Evolutionary conservation across 2,888 invertebrate genomes (phyloP).

Genomic region (Lasioglossum morio): DNA sequence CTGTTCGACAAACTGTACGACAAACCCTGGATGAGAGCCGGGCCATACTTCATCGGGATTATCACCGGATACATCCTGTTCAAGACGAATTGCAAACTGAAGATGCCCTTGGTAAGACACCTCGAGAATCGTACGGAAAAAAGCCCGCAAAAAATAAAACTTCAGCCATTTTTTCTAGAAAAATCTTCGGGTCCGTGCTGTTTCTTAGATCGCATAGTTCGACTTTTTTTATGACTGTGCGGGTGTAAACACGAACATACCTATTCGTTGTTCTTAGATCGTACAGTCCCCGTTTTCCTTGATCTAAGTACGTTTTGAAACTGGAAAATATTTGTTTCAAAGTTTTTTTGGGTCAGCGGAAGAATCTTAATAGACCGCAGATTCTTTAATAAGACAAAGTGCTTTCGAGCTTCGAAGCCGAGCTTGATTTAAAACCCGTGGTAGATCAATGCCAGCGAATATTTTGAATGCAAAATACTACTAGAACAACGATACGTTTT

Average conservation of each 20-base stretch:
- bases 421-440: background rate
- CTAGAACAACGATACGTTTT: background rate
- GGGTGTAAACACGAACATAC: too few relatives aligned
- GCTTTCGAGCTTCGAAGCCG: background rate
- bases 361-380: background rate
- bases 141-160: too few relatives aligned
- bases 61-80: slow-evolving; percentile 90
- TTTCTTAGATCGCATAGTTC: too few relatives aligned
- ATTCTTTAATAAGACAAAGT: background rate
- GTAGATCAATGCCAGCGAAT: background rate
- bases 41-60: slow-evolving; percentile 93
- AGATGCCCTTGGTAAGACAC: slow-evolving; percentile 77
- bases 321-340: background rate
- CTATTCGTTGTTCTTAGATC: too few relatives aligned
- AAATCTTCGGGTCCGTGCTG: too few relatives aligned
- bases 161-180: too few relatives aligned
- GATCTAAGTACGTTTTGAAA: too few relatives aligned
- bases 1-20: slow-evolving; percentile 93
- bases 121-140: too few relatives aligned
- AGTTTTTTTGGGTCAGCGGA: background rate
- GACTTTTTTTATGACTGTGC: too few relatives aligned
- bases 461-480: background rate
- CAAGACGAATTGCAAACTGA: slow-evolving; percentile 88
- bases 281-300: too few relatives aligned
- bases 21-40: slow-evolving; percentile 93